Evolutionary conservation across 2,113 vertebrate genomes (phyloP).

Genomic region (Gobio gobio): DNA sequence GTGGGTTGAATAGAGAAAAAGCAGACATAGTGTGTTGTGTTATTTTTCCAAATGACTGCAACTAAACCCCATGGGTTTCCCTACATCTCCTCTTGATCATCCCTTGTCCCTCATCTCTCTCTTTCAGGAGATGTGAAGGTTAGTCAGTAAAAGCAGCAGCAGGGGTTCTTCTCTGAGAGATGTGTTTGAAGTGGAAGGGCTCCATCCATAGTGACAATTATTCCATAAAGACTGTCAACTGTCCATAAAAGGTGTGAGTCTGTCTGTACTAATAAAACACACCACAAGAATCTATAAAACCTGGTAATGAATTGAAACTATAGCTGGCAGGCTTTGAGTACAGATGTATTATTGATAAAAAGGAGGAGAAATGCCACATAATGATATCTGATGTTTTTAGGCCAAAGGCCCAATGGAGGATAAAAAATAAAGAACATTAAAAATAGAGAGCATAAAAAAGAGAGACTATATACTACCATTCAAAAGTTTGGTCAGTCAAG

Average conservation of each 20-base stretch:
- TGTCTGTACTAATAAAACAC: constrained; percentile 46
- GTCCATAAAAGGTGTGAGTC: constrained; percentile 20
- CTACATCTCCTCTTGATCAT: neutral
- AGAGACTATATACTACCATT: neutral
- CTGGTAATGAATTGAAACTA: constrained; percentile 40
- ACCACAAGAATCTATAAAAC: constrained; percentile 2
- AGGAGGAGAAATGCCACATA: neutral
- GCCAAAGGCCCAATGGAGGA: neutral
- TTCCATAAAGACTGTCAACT: constrained; percentile 50
- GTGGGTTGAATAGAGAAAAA: neutral
- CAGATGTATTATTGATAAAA: neutral
- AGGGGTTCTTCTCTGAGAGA: constrained; percentile 53
- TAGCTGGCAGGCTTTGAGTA: neutral
- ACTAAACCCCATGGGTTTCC: neutral
- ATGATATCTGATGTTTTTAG: neutral
- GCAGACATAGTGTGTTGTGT: neutral
- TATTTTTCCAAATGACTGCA: constrained; percentile 24
- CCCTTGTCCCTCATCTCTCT: constrained; percentile 38
- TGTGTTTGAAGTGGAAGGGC: constrained; percentile 65
- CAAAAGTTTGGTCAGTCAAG: neutral
- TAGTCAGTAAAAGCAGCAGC: constrained; percentile 53
- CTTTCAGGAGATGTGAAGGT: constrained; percentile 26
- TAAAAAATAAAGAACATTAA: neutral
- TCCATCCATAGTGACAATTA: constrained; percentile 59
- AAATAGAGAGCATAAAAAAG: neutral